These are phyloP conservation scores for Microctenopoma stevenorrisi DNA, from an alignment of 2,797 vertebrate genomes.

Conservation along the genomic window DNA sequence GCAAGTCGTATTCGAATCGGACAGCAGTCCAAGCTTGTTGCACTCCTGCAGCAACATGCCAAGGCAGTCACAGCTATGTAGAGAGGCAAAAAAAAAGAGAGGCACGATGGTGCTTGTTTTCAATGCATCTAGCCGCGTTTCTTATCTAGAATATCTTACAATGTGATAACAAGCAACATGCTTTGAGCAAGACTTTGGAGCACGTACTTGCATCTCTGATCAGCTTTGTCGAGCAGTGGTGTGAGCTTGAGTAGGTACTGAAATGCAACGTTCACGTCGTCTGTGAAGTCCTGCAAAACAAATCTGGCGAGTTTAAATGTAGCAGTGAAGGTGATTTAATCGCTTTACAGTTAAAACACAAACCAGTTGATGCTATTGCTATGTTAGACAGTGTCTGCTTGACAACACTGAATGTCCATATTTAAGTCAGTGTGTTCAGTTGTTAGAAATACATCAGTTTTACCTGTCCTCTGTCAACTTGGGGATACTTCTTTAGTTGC, in stretches of 20 bases:
- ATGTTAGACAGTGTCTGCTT: background rate
- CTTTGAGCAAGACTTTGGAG: background rate
- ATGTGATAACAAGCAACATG: background rate
- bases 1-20: slow-evolving; percentile 86
- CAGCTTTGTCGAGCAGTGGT: slow-evolving; percentile 95
- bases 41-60: slow-evolving; percentile 95
- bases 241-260: slow-evolving; percentile 95
- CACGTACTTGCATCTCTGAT: slow-evolving; percentile 97
- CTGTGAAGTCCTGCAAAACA: slow-evolving; percentile 90
- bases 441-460: slow-evolving; percentile 1
- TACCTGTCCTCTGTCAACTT: slow-evolving; percentile 90
- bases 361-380: background rate
- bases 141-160: background rate
- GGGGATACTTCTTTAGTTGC: slow-evolving; percentile 94
- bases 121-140: background rate
- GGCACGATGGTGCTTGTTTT: background rate
- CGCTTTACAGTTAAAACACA: background rate
- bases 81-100: background rate
- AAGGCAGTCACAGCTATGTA: slow-evolving; percentile 92
- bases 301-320: background rate
- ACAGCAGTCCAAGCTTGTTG: slow-evolving; percentile 93
- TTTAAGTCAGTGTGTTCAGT: background rate
- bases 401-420: background rate
- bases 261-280: slow-evolving; percentile 94
- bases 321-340: background rate